phyloP scores from a whole-genome alignment of 2,797 vertebrate species.

The Sphaeramia orbicularis region DNA sequence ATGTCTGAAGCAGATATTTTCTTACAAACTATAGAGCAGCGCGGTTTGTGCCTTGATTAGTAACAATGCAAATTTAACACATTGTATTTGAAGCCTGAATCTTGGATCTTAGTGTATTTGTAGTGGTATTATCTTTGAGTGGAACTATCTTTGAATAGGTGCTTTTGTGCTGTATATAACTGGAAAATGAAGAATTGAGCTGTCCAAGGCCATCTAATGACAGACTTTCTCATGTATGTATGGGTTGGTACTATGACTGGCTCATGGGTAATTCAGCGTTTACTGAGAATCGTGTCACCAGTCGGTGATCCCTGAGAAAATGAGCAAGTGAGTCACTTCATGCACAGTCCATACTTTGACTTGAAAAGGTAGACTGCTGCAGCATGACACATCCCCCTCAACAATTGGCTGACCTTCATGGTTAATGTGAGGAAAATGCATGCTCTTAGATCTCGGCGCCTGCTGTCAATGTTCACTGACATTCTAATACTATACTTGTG shows the following conservation, averaged over 20 bases:
- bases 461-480: neutral
- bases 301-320: slow-evolving; percentile 19
- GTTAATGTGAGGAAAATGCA: slow-evolving; percentile 6
- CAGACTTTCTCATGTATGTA: slow-evolving; percentile 7
- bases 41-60: neutral
- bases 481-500: slow-evolving; percentile 6
- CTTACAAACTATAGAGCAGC: too few relatives aligned
- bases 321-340: slow-evolving; percentile 30
- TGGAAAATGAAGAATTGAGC: neutral
- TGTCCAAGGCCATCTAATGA: neutral
- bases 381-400: neutral
- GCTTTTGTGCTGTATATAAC: neutral
- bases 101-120: too few relatives aligned
- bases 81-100: neutral
- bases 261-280: slow-evolving; percentile 16
- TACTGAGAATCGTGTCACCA: slow-evolving; percentile 22
- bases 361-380: slow-evolving; percentile 19
- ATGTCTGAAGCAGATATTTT: too few relatives aligned
- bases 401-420: slow-evolving; percentile 24
- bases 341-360: neutral
- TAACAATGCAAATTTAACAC: neutral
- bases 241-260: neutral
- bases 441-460: neutral
- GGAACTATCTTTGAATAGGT: too few relatives aligned
- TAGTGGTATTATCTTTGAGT: too few relatives aligned